phyloP scores from a whole-genome alignment of 2,113 vertebrate species.

The mouse (Mus musculus) region GRCm39 chr4:126392501-126393000 shows the following conservation, averaged over 20 bases:
- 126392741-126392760: not conserved
- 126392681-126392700: not conserved
- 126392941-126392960: no score
- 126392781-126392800: no score
- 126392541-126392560: not conserved
- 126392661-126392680: not conserved
- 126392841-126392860: slow-evolving; percentile 1
- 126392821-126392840: not conserved
- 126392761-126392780: not conserved
- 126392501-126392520: not conserved
- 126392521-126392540: slow-evolving; percentile 26
- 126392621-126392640: not conserved
- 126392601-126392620: not conserved
- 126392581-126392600: not conserved
- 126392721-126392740: not conserved
- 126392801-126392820: not conserved
- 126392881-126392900: not conserved
- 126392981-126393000: no score
- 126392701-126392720: not conserved
- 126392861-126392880: not conserved
- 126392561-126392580: not conserved
- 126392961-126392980: no score
- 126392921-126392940: no score
- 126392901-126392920: not conserved
- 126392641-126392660: not conserved